These are phyloP conservation scores for Callipepla squamata DNA, from an alignment of 2,113 vertebrate genomes.

Conservation along the genomic window DNA sequence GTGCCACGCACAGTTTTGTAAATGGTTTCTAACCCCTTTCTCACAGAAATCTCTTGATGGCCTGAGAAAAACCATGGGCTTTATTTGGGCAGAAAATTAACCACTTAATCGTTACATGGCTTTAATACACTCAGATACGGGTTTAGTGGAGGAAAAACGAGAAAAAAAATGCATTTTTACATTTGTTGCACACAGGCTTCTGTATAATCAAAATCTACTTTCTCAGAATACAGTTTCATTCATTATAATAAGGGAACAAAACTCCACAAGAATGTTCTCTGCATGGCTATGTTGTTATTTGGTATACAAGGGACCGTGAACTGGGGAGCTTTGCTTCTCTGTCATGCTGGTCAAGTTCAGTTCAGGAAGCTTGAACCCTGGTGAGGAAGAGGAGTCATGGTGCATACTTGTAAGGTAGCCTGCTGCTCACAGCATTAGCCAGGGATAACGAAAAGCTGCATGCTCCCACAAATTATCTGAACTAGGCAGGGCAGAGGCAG, in stretches of 20 bases:
- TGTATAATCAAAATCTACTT: neutral
- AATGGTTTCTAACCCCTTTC: neutral
- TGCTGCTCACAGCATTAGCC: neutral
- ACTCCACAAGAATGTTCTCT: neutral
- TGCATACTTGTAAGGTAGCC: neutral
- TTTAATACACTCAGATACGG: neutral
- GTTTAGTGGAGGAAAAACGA: neutral
- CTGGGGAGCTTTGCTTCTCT: neutral
- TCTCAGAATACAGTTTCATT: neutral
- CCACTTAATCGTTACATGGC: neutral
- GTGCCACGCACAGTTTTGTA: neutral
- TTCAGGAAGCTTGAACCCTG: neutral
- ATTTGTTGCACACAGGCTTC: neutral
- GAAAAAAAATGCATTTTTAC: neutral
- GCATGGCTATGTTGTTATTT: neutral
- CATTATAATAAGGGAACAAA: neutral
- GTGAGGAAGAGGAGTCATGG: neutral
- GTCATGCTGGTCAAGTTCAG: neutral
- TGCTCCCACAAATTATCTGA: neutral
- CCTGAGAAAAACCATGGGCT: neutral
- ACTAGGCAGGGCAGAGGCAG: neutral
- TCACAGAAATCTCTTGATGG: neutral
- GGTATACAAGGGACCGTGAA: neutral
- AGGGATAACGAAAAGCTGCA: neutral
- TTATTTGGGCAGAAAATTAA: neutral